A percentile compares a stretch with the other conserved stretches of the same genome.
phyloP scores from a whole-genome alignment of 2,888 invertebrate species.

The Minunthozetes semirufus region DNA sequence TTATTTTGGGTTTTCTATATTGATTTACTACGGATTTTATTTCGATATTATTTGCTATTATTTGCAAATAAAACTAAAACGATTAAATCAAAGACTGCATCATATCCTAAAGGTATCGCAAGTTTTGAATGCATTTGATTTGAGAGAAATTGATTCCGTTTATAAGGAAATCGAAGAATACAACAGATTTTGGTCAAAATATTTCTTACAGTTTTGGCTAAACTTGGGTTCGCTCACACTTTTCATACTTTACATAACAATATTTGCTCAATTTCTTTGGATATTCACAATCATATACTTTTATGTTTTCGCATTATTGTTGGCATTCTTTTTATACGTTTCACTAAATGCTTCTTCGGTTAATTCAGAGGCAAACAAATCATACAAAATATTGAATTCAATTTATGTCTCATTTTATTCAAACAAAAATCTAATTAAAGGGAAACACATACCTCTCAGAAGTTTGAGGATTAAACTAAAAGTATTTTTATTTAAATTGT shows the following conservation, averaged over 20 bases:
- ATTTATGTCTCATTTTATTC: background rate
- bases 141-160: background rate
- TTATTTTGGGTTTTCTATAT: background rate
- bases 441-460: background rate
- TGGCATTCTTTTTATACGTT: background rate
- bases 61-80: background rate
- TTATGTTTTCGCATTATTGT: background rate
- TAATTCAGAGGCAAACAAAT: constrained; percentile 1
- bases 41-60: background rate
- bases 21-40: background rate
- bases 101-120: background rate
- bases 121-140: too few species aligned
- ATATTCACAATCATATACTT: background rate
- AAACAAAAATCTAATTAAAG: background rate
- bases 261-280: background rate
- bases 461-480: background rate
- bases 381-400: background rate
- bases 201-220: background rate
- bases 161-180: background rate
- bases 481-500: background rate
- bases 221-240: background rate
- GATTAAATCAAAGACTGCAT: background rate
- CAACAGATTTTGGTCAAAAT: background rate
- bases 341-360: background rate
- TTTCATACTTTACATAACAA: background rate